Evolutionary conservation across 2,888 invertebrate genomes (phyloP), one percentile per base, ranked within the genome.

Genomic region (Pemphredon lugubris): DNA sequence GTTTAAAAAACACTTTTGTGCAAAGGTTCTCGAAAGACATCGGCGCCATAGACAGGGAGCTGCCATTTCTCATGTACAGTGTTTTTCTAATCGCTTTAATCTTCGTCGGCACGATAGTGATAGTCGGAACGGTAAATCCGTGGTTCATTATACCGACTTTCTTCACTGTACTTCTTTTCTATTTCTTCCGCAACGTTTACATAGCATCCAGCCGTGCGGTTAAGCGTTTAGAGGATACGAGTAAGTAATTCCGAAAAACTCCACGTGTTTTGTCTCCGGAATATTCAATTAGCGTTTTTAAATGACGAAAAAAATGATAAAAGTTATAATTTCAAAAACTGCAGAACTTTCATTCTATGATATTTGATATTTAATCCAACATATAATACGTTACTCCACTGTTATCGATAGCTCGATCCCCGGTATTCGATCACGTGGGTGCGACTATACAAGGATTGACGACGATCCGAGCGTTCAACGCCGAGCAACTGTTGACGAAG

Each of bases 1-100:
- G n/a, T 47, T 53, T 42, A 1, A 40, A 48, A 21, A 26, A 37
- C 9, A 3, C 14, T 16, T 2, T 47, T 48, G 32, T 4, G 23
- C 26, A 14, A 40, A 90, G 97, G 39, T 97, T 97, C 90, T 95
- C 97, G 0, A 97, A 97, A 90, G 97, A 97, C 84, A 95, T 96
- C 91, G 96, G 93, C 0, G 91, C 93, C 0, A 92, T 94, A 0
- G 94, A 94, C 79, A 93, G 93, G 80, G 90, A 92, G 18, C 75
- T 94, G 73, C 93, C 94, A 0, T 90, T 91, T 1, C 92, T 93
- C 0, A 82, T 94, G 67, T 91, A 93, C 42, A 93, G 94, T 88
- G 92, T 92, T 0, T 88, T 92, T 4, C 93, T 96, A 91, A 94
- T 96, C 72, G 94, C 94, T 23, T 11, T 83, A 2, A 68, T 58